Evolutionary conservation across 2,797 vertebrate genomes (phyloP).

Genomic region (Graptemys geographica): DNA sequence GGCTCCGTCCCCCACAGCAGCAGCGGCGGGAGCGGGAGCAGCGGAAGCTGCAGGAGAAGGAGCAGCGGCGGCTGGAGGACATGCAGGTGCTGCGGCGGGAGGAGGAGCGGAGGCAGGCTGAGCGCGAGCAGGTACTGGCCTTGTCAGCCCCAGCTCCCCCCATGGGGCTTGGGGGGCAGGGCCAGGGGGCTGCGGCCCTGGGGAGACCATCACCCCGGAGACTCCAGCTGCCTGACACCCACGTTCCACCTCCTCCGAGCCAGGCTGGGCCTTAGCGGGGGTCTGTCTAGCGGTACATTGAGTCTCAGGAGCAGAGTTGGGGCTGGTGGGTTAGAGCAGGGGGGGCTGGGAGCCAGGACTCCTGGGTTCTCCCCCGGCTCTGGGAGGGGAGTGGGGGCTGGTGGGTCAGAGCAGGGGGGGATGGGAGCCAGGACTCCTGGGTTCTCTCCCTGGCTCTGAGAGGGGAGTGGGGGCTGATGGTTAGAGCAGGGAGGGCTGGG

Average conservation of each 20-base stretch:
- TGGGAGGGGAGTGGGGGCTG: no score
- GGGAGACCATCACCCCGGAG: neutral
- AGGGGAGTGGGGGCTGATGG: no score
- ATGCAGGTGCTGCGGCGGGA: slow-evolving; percentile 86
- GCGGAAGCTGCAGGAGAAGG: slow-evolving; percentile 94
- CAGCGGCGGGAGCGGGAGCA: slow-evolving; percentile 93
- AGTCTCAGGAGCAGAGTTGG: no score
- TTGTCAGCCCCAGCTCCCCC: neutral
- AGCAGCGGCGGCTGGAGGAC: slow-evolving; percentile 90
- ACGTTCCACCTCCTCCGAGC: neutral
- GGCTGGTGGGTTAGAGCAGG: neutral
- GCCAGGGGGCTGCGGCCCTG: neutral
- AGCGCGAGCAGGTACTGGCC: slow-evolving; percentile 85
- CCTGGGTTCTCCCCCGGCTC: no score
- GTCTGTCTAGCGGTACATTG: no score
- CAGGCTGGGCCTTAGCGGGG: neutral
- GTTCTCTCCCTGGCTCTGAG: no score
- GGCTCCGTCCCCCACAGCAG: slow-evolving; percentile 81
- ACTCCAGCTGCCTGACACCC: slow-evolving; percentile 42
- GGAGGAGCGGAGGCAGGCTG: slow-evolving; percentile 91
- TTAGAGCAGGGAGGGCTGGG: no score
- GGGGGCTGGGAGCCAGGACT: neutral
- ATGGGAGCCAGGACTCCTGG: no score
- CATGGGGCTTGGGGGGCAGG: neutral
- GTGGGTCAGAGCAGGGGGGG: neutral